phyloP scores from a whole-genome alignment of 2,797 vertebrate genomes.

The Parauchenoglanis ngamensis region DNA sequence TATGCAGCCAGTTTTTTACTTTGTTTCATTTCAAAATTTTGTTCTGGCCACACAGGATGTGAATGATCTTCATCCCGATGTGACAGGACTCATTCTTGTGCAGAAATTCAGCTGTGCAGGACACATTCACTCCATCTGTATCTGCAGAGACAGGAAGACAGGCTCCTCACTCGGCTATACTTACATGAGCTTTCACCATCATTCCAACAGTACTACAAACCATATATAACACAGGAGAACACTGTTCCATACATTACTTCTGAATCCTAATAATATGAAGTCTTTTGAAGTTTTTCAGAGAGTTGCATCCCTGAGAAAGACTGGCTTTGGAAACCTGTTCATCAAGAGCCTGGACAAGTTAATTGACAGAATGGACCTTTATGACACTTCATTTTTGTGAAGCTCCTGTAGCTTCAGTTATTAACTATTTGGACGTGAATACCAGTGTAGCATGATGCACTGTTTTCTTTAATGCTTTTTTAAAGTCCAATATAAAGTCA shows the following conservation, averaged over 20 bases:
- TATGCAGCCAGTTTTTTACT: too few relatives aligned
- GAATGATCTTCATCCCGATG: constrained; percentile 4
- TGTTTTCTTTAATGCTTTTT: background rate
- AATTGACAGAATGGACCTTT: background rate
- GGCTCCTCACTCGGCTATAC: too few relatives aligned
- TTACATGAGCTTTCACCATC: too few relatives aligned
- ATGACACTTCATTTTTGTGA: background rate
- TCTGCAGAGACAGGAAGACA: too few relatives aligned
- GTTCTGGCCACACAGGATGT: background rate
- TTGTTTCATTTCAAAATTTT: too few relatives aligned
- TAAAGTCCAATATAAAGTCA: background rate
- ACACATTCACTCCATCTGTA: too few relatives aligned
- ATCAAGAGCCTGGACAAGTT: background rate
- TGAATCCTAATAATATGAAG: too few relatives aligned
- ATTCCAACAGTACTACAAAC: background rate
- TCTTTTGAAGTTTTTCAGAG: too few relatives aligned
- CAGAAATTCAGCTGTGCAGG: background rate
- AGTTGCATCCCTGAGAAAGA: background rate
- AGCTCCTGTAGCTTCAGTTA: background rate
- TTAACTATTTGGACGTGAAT: background rate
- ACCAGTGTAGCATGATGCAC: background rate
- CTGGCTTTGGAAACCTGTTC: background rate
- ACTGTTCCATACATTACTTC: background rate
- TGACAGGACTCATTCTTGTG: background rate
- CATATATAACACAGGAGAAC: background rate